Percentiles rank a stretch among this genome's conserved stretches.
phyloP scores from a whole-genome alignment of 2,888 invertebrate species.

The Drosophila nr. perissopoda region DNA sequence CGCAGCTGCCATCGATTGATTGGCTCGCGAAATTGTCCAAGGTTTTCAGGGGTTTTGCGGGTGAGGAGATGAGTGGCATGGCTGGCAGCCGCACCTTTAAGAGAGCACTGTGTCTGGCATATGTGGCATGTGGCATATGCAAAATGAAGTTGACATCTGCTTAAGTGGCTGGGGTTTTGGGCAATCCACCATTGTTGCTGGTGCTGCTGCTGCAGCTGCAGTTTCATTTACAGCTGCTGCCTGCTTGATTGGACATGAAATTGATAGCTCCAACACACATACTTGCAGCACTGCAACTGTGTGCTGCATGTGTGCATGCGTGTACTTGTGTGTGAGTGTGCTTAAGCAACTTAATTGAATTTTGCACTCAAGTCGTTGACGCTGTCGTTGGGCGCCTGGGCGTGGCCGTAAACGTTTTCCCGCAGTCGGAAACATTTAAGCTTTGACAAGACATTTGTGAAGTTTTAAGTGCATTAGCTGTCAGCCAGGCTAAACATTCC shows the following conservation, averaged over 20 bases:
- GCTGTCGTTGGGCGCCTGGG: constrained; percentile 53
- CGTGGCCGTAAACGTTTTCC: constrained; percentile 33
- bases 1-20: constrained; percentile 56
- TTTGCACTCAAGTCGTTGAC: constrained; percentile 76
- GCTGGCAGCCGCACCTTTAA: constrained; percentile 45
- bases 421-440: constrained; percentile 67
- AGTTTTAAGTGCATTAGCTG: constrained; percentile 81
- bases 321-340: constrained; percentile 38
- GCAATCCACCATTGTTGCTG: constrained; percentile 54
- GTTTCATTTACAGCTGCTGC: constrained; percentile 67
- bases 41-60: constrained; percentile 2
- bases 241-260: constrained; percentile 83
- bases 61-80: background rate
- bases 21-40: constrained; percentile 27
- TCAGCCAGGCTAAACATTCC: constrained; percentile 52
- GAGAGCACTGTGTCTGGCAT: constrained; percentile 23
- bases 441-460: constrained; percentile 80
- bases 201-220: constrained; percentile 42
- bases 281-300: constrained; percentile 18
- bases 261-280: constrained; percentile 76
- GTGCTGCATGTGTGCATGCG: constrained; percentile 29
- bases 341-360: constrained; percentile 82
- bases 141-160: constrained; percentile 82
- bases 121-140: constrained; percentile 68
- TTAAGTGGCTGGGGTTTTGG: constrained; percentile 77